Conservation (phyloP, 1,140 invertebrate species). For the Neodiprion lecontei region DNA sequence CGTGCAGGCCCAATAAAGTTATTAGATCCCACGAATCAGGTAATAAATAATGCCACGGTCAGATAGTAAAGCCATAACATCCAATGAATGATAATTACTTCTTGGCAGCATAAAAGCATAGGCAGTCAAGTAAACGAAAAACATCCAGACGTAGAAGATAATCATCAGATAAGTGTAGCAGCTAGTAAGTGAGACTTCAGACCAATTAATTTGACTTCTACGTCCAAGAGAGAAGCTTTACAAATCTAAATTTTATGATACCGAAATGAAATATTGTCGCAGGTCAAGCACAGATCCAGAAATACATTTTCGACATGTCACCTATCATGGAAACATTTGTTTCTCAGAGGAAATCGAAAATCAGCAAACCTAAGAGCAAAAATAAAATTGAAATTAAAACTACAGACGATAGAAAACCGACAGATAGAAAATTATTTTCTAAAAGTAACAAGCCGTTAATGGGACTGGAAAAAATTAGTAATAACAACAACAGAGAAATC, state of each 20-base stretch:
- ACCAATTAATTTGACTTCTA: too few species aligned
- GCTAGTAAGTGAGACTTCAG: too few species aligned
- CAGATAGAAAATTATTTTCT: conserved; percentile 20
- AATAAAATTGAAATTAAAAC: conserved; percentile 8
- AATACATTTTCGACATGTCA: conserved; percentile 30
- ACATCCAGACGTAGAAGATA: too few species aligned
- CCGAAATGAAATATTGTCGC: conserved; percentile 41
- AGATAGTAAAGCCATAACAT: too few species aligned
- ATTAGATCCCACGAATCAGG: too few species aligned
- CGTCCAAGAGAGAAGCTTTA: conserved; percentile 16
- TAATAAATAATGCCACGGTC: too few species aligned
- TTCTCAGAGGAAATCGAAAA: background rate
- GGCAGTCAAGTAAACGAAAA: too few species aligned
- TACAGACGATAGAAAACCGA: conserved; percentile 19
- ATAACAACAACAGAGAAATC: background rate
- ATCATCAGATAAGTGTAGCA: too few species aligned
- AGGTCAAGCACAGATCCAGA: conserved; percentile 39
- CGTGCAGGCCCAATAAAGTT: too few species aligned
- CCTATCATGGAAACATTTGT: conserved; percentile 37
- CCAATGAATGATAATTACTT: too few species aligned
- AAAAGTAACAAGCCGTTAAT: conserved; percentile 10
- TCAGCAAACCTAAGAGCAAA: background rate
- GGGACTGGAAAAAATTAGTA: background rate
- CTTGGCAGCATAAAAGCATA: too few species aligned
- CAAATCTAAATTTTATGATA: conserved; percentile 27